Evolutionary conservation across 2,888 invertebrate species (phyloP).

Genomic region (Ariolimax columbianus): DNA sequence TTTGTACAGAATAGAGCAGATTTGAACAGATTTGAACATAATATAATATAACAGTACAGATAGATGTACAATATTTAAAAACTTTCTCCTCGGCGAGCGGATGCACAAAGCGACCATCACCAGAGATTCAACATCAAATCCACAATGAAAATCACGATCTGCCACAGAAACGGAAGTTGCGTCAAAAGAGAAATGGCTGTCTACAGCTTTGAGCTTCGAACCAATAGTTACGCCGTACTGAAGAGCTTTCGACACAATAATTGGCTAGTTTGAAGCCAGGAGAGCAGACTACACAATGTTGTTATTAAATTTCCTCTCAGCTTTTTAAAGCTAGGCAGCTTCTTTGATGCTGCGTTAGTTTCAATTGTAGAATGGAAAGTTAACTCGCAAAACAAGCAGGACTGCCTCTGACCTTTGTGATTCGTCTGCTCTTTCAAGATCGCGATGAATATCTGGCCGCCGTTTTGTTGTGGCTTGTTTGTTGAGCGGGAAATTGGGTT

Average conservation of each 20-base stretch:
- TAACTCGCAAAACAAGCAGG: conserved; percentile 7
- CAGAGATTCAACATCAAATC: neutral
- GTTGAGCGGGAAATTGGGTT: no score
- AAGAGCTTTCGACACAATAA: conserved; percentile 34
- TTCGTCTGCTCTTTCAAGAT: no score
- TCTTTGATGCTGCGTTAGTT: conserved; percentile 4
- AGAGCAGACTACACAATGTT: conserved; percentile 23
- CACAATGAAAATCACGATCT: neutral
- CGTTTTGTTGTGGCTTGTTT: no score
- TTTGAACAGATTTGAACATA: no score
- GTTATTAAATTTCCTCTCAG: conserved; percentile 40
- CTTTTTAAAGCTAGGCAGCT: neutral
- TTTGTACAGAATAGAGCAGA: no score
- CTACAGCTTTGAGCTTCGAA: conserved; percentile 8
- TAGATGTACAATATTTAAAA: no score
- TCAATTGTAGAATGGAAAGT: conserved; percentile 29
- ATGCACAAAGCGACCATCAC: neutral
- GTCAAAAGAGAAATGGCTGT: conserved; percentile 30
- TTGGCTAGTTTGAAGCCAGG: conserved; percentile 17
- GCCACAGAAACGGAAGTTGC: conserved; percentile 28
- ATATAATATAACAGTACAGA: no score
- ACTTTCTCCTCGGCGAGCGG: neutral
- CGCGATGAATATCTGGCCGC: no score
- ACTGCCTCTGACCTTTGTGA: no score
- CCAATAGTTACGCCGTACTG: neutral